phyloP scores from a whole-genome alignment of 2,113 vertebrate species.

The Cephalopterus ornatus region DNA sequence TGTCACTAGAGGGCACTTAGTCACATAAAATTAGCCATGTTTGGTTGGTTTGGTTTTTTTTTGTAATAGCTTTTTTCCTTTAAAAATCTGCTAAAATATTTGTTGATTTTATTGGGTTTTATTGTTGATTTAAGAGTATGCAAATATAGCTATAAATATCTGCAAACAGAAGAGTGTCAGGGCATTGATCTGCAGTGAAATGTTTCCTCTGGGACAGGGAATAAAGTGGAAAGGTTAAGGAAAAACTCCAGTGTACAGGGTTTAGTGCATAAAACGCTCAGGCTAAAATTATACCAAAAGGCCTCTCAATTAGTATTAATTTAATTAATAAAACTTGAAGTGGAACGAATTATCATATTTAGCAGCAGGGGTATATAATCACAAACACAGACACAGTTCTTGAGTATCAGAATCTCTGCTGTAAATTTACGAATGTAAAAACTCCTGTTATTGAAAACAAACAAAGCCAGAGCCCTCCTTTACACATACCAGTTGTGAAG shows the following conservation, averaged over 20 bases:
- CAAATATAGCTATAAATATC: neutral
- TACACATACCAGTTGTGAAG: neutral
- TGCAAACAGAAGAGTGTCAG: neutral
- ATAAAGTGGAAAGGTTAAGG: neutral
- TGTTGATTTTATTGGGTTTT: neutral
- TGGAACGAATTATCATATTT: neutral
- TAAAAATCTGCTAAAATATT: neutral
- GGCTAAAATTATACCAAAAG: neutral
- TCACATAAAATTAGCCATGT: conserved; percentile 58
- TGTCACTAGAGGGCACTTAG: conserved; percentile 80
- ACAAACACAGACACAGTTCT: neutral
- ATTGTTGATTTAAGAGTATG: neutral
- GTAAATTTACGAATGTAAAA: neutral
- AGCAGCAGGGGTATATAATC: neutral
- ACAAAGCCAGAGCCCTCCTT: neutral
- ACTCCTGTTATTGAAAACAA: neutral
- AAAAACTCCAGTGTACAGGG: neutral
- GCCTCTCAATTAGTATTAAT: neutral
- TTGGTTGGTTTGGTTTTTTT: neutral
- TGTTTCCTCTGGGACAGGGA: neutral
- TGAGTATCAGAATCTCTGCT: neutral
- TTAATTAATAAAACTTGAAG: conserved; percentile 40
- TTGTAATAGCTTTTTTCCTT: neutral
- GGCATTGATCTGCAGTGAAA: neutral
- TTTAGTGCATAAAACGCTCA: neutral